Evolutionary conservation across 2,113 vertebrate species (phyloP).

Genomic region (Nothobranchius kuhntae): DNA sequence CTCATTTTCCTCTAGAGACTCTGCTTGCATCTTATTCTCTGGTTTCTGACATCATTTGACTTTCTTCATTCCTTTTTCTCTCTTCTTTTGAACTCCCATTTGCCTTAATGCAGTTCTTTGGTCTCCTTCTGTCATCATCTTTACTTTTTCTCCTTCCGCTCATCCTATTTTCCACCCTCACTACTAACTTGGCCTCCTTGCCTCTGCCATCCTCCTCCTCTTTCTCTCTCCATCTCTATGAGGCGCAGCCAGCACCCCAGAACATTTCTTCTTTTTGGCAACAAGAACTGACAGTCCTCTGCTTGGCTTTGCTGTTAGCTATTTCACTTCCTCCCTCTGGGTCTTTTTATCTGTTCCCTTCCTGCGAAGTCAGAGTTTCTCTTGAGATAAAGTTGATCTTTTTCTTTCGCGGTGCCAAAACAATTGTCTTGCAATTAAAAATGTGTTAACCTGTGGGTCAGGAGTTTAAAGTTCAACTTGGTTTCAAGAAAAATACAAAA

Average conservation of each 20-base stretch:
- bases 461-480: neutral
- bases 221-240: conserved; percentile 44
- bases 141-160: conserved; percentile 13
- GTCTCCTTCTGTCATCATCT: conserved; percentile 44
- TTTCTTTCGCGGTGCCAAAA: neutral
- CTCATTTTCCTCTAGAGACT: conserved; percentile 6
- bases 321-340: conserved; percentile 25
- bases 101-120: conserved; percentile 21
- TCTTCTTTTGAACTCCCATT: conserved; percentile 9
- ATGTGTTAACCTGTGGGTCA: neutral
- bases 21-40: conserved; percentile 6
- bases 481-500: neutral
- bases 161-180: conserved; percentile 40
- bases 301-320: conserved; percentile 38
- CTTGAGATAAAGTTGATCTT: conserved; percentile 27
- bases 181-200: conserved; percentile 36
- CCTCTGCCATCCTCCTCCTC: conserved; percentile 35
- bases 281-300: conserved; percentile 59
- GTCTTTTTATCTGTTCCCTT: conserved; percentile 25
- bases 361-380: conserved; percentile 16
- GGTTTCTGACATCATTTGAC: conserved; percentile 19
- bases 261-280: conserved; percentile 56
- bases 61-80: conserved; percentile 18
- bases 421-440: conserved; percentile 6
- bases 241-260: conserved; percentile 54